Conservation (phyloP, 2,797 vertebrate species). For the Xerus rutilus region DNA sequence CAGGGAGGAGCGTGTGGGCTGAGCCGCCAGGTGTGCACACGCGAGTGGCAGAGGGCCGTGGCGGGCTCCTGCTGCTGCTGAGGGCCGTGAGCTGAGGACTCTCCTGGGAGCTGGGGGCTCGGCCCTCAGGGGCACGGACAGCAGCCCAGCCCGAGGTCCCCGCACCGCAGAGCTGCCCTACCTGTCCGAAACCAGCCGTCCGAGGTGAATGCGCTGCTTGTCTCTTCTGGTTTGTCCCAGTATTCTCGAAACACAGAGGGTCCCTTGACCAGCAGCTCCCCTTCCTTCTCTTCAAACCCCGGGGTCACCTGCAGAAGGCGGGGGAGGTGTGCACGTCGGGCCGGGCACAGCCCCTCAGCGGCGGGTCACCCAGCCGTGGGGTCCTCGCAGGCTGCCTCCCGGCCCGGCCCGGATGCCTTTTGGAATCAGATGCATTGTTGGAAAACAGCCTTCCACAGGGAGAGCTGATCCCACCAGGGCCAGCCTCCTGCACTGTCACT, state of each 20-base stretch:
- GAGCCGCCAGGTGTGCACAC: background rate
- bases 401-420: rapidly evolving
- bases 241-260: conserved; percentile 95
- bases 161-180: background rate
- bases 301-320: conserved; percentile 89
- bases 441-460: background rate
- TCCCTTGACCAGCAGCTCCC: conserved; percentile 95
- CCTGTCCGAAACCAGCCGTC: conserved; percentile 98
- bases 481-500: no score
- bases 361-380: background rate
- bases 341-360: background rate
- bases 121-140: background rate
- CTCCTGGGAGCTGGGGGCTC: background rate
- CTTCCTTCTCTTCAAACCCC: conserved; percentile 93
- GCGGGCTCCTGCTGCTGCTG: background rate
- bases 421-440: background rate
- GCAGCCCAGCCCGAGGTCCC: background rate
- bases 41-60: background rate
- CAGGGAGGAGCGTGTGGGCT: rapidly evolving
- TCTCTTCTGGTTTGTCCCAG: conserved; percentile 95
- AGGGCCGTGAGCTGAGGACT: background rate
- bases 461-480: background rate
- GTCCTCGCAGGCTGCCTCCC: rapidly evolving
- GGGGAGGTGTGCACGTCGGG: rapidly evolving
- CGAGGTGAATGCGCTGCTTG: conserved; percentile 90